A percentile compares a stretch with the other conserved stretches of the same genome.
phyloP scores from a whole-genome alignment of 2,113 vertebrate genomes.

The Thalassarche chlororhynchos region DNA sequence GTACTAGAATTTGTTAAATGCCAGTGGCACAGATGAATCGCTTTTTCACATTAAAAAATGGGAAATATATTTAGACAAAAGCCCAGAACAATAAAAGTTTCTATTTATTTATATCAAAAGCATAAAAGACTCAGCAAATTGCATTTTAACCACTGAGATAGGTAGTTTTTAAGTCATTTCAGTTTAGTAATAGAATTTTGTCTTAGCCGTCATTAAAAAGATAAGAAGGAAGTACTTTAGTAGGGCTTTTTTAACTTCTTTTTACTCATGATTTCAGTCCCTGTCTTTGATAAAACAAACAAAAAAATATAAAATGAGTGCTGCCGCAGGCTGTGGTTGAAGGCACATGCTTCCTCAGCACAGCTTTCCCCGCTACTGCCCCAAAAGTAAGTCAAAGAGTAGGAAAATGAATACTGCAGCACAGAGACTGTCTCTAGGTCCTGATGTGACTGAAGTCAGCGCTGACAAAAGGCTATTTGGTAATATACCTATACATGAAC shows the following conservation, averaged over 20 bases:
- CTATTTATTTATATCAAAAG: neutral
- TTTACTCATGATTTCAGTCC: neutral
- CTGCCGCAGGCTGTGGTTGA: neutral
- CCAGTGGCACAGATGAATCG: neutral
- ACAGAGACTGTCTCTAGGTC: neutral
- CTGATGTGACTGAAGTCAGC: neutral
- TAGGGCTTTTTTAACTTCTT: neutral
- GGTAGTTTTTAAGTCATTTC: neutral
- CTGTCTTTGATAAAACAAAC: neutral
- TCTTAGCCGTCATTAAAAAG: neutral
- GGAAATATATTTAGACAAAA: neutral
- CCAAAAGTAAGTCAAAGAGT: neutral
- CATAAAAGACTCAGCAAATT: neutral
- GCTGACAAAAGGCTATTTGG: neutral
- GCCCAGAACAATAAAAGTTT: neutral
- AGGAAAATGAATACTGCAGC: neutral
- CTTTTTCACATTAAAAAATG: neutral
- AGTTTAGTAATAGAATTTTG: neutral
- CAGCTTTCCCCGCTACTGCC: neutral
- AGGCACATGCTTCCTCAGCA: neutral
- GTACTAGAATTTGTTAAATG: neutral
- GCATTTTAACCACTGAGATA: neutral
- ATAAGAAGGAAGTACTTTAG: neutral
- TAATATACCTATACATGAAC: accelerated
- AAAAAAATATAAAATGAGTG: neutral